Evolutionary conservation across 2,888 invertebrate genomes (phyloP).

Genomic region (Parnassius mnemosyne): DNA sequence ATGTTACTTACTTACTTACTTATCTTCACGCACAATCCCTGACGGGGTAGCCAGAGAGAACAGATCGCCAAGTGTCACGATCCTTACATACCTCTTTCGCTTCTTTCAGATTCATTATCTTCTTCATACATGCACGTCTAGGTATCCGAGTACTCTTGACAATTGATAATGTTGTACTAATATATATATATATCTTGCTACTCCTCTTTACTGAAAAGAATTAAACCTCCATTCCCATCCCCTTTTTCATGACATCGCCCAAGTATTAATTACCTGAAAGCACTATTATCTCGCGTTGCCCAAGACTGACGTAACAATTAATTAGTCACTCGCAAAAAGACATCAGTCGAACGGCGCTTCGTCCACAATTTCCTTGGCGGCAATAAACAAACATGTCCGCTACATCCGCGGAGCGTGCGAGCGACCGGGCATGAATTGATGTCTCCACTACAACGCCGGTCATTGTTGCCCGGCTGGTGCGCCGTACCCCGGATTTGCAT

Average conservation of each 20-base stretch:
- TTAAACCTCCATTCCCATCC: background rate
- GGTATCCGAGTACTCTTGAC: too few relatives aligned
- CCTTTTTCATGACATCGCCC: slow-evolving; percentile 5
- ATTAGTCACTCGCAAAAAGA: slow-evolving; percentile 7
- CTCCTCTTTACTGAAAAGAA: background rate
- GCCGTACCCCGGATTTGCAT: slow-evolving; percentile 10
- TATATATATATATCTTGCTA: too few relatives aligned
- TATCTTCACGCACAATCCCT: too few relatives aligned
- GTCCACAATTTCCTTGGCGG: slow-evolving; percentile 9
- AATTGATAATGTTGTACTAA: too few relatives aligned
- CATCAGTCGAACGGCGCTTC: background rate
- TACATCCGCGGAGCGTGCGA: slow-evolving; percentile 9
- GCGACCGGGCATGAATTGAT: slow-evolving; percentile 16
- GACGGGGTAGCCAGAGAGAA: too few relatives aligned
- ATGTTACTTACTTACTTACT: too few relatives aligned
- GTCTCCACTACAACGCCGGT: slow-evolving; percentile 4
- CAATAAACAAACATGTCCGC: slow-evolving; percentile 23
- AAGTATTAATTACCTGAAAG: slow-evolving; percentile 17
- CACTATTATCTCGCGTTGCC: slow-evolving; percentile 8
- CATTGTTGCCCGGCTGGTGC: slow-evolving; percentile 8
- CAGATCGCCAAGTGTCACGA: too few relatives aligned
- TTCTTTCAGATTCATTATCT: too few relatives aligned
- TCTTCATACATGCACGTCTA: too few relatives aligned
- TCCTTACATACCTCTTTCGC: too few relatives aligned
- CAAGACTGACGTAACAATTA: slow-evolving; percentile 24